phyloP scores from a whole-genome alignment of 2,888 invertebrate genomes.

The Cacoxenus indagator region DNA sequence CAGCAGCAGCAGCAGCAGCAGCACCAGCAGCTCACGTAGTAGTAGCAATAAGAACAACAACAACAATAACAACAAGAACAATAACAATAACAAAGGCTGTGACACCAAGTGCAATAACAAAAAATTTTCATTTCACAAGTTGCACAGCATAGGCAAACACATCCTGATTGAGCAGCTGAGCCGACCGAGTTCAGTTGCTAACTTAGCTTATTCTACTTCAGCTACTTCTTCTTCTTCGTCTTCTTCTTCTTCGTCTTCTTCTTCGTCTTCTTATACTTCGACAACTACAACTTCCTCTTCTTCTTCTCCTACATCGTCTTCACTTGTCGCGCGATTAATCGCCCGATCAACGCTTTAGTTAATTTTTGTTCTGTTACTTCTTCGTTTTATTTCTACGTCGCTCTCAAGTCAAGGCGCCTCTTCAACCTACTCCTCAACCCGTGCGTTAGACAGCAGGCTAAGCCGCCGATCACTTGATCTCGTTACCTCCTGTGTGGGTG shows the following conservation, averaged over 20 bases:
- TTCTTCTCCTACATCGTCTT: conserved; percentile 1
- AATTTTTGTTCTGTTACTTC: conserved; percentile 33
- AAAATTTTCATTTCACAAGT: conserved; percentile 51
- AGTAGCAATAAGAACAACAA: no score
- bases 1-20: conserved; percentile 31
- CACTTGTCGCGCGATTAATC: conserved; percentile 60
- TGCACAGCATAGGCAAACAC: background rate
- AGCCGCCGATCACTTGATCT: background rate
- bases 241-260: background rate
- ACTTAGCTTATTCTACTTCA: no score
- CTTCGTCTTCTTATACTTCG: background rate
- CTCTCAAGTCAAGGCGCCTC: conserved; percentile 16
- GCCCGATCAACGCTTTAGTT: conserved; percentile 58
- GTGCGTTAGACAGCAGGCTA: no score
- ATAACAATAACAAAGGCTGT: conserved; percentile 27
- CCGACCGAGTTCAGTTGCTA: no score
- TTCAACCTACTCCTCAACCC: background rate
- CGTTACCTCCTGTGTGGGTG: conserved; percentile 46
- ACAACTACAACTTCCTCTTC: background rate
- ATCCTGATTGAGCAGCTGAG: background rate
- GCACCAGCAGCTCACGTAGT: no score
- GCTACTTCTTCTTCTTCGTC: background rate
- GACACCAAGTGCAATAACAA: conserved; percentile 33
- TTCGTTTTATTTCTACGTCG: no score
- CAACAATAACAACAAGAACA: conserved; percentile 34